Evolutionary conservation across 2,113 vertebrate genomes (phyloP).

Genomic region (Arothron firmamentum): DNA sequence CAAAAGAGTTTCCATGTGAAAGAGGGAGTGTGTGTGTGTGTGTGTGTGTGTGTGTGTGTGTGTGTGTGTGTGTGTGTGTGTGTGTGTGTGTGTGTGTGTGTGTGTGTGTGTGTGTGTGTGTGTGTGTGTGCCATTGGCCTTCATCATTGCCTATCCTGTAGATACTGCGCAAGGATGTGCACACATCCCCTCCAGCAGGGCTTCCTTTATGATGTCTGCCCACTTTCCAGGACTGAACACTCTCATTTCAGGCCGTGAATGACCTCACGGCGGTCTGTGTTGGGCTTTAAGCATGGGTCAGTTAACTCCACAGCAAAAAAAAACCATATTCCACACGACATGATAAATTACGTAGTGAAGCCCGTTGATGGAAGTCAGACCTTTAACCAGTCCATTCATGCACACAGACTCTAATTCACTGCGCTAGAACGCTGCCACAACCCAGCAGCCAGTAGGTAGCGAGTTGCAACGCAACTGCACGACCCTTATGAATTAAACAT

Average conservation of each 20-base stretch:
- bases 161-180: slow-evolving; percentile 20
- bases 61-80: no score
- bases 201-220: slow-evolving; percentile 20
- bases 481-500: slow-evolving; percentile 20
- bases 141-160: slow-evolving; percentile 15
- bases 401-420: slow-evolving; percentile 1
- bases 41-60: background rate
- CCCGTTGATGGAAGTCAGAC: slow-evolving; percentile 10
- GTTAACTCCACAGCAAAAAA: background rate
- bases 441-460: background rate
- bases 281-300: background rate
- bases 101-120: background rate
- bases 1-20: no score
- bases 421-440: slow-evolving; percentile 1
- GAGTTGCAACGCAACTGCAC: background rate
- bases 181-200: slow-evolving; percentile 19
- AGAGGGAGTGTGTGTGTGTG: no score
- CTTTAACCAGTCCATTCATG: slow-evolving; percentile 11
- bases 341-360: background rate
- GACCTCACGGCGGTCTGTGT: background rate
- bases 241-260: slow-evolving; percentile 23
- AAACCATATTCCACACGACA: background rate
- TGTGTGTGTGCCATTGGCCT: slow-evolving; percentile 14
- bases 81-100: background rate
- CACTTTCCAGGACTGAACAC: slow-evolving; percentile 35